phyloP scores from a whole-genome alignment of 2,113 vertebrate species.

The Paraplagusia blochii region DNA sequence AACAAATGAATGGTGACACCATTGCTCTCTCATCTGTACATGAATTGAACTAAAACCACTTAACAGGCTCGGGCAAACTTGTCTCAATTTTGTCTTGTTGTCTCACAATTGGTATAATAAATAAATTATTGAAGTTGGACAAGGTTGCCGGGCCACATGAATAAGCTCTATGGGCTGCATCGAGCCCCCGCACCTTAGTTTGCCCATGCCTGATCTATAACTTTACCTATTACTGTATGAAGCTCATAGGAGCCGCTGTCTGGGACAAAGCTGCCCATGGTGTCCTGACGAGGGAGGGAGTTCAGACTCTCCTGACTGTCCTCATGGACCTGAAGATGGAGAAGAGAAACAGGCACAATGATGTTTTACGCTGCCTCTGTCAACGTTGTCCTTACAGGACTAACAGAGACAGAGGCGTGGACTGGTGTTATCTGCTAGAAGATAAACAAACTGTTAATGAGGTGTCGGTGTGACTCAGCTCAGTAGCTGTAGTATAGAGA shows the following conservation, averaged over 20 bases:
- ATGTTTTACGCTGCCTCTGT: background rate
- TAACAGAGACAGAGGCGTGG: slow-evolving; percentile 1
- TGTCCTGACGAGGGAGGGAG: slow-evolving; percentile 81
- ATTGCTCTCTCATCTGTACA: no score
- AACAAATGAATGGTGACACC: no score
- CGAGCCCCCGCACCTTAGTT: no score
- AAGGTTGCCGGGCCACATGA: no score
- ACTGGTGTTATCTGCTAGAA: slow-evolving; percentile 22
- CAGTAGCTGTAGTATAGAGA: slow-evolving; percentile 4
- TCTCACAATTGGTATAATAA: no score
- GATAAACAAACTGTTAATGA: background rate
- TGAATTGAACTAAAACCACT: no score
- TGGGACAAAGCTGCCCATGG: slow-evolving; percentile 89
- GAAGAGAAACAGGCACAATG: background rate
- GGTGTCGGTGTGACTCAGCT: slow-evolving; percentile 19
- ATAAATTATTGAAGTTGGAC: no score
- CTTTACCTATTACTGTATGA: slow-evolving; percentile 86
- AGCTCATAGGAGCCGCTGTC: slow-evolving; percentile 90
- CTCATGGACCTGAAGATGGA: slow-evolving; percentile 85
- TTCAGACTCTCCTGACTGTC: slow-evolving; percentile 91
- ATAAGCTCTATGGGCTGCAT: no score
- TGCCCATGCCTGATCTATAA: no score
- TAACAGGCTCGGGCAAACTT: no score
- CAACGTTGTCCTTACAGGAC: background rate
- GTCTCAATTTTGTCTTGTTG: no score